Conservation (phyloP, 2,888 invertebrate genomes). For the Epinotia bilunana region DNA sequence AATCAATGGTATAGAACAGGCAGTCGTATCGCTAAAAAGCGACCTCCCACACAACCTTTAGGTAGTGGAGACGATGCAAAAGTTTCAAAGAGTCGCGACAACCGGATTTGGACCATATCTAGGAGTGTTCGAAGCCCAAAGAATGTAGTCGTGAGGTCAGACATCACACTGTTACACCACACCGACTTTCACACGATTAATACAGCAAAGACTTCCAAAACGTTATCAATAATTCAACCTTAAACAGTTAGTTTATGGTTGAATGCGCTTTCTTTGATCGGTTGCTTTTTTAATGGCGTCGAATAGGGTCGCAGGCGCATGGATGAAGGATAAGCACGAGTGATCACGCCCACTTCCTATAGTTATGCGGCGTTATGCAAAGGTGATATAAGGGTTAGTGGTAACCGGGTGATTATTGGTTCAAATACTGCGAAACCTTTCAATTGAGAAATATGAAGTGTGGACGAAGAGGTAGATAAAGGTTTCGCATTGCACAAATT, state of each 20-base stretch:
- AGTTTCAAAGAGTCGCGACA: not conserved
- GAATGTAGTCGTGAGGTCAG: not conserved
- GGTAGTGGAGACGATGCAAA: no score
- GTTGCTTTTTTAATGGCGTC: not conserved
- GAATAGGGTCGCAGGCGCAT: conserved; percentile 13
- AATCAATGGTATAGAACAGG: no score
- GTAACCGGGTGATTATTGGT: not conserved
- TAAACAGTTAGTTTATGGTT: not conserved
- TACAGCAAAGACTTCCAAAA: not conserved
- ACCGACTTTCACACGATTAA: conserved; percentile 7
- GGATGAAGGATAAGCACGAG: conserved; percentile 23
- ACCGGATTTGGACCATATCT: not conserved
- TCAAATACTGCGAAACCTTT: no score
- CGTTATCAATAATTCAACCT: not conserved
- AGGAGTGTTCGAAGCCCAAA: not conserved
- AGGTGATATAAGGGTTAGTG: conserved; percentile 17
- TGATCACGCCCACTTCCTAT: conserved; percentile 17
- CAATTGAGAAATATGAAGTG: no score
- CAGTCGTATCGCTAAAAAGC: no score
- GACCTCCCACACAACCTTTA: no score
- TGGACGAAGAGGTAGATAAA: no score
- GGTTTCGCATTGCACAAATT: no score
- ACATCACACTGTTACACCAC: conserved; percentile 10
- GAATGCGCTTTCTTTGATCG: not conserved
- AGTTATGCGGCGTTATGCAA: conserved; percentile 16